Evolutionary conservation across 2,888 invertebrate species (phyloP).

Genomic region (Bellardia pandia): DNA sequence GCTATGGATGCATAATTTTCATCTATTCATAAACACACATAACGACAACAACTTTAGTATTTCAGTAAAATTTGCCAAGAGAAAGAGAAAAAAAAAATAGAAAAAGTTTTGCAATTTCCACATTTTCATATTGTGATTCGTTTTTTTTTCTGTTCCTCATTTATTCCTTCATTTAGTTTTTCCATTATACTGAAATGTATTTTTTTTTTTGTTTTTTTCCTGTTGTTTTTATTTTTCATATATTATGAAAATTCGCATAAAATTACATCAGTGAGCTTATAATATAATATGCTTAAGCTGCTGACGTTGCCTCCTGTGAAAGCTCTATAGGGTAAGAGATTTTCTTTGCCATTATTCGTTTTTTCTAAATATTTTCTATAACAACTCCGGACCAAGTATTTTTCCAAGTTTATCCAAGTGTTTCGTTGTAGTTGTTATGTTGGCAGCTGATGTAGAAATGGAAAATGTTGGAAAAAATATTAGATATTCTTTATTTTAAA

Average conservation of each 20-base stretch:
- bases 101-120: conserved; percentile 71
- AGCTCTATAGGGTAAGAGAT: conserved; percentile 17
- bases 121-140: conserved; percentile 69
- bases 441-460: conserved; percentile 3
- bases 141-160: conserved; percentile 32
- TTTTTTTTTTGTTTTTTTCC: conserved; percentile 15
- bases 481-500: conserved; percentile 1
- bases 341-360: conserved; percentile 3
- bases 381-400: not conserved
- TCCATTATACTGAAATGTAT: conserved; percentile 47
- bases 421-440: not conserved
- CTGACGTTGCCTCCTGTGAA: conserved; percentile 34
- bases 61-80: conserved; percentile 26
- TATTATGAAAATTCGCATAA: conserved; percentile 67
- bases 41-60: conserved; percentile 40
- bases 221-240: conserved; percentile 41
- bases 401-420: not conserved
- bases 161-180: conserved; percentile 60
- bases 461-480: not conserved
- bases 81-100: conserved; percentile 13
- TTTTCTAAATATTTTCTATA: not conserved
- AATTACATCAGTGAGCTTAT: conserved; percentile 64
- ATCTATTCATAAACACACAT: conserved; percentile 50
- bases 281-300: conserved; percentile 59
- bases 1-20: conserved; percentile 59